Conservation (phyloP, 2,113 vertebrate species). For the Bucco capensis region DNA sequence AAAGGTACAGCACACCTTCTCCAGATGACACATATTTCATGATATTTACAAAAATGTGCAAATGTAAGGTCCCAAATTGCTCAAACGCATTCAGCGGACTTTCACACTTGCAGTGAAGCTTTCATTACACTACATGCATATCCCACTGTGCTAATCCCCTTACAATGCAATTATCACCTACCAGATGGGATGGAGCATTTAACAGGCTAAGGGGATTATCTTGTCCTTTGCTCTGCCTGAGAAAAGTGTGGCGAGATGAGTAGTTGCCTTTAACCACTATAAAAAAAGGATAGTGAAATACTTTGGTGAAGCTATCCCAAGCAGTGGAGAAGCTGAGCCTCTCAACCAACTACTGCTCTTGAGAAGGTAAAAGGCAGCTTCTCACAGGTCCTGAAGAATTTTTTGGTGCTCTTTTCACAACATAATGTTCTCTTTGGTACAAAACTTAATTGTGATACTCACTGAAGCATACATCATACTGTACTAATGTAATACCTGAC, state of each 20-base stretch:
- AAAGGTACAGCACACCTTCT: background rate
- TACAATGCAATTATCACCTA: conserved; percentile 66
- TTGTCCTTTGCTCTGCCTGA: conserved; percentile 49
- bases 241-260: background rate
- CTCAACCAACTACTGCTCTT: background rate
- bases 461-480: background rate
- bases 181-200: conserved; percentile 62
- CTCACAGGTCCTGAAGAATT: background rate
- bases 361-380: background rate
- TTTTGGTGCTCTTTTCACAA: background rate
- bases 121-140: conserved; percentile 33
- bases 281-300: background rate
- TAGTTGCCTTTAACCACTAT: background rate
- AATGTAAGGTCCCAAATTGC: background rate
- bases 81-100: background rate
- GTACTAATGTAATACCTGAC: background rate
- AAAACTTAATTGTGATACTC: background rate
- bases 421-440: background rate
- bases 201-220: conserved; percentile 64
- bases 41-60: background rate
- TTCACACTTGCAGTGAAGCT: conserved; percentile 36
- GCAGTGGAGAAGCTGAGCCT: background rate
- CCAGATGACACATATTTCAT: background rate
- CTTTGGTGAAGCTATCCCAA: background rate
- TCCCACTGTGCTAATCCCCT: conserved; percentile 38